Conservation (phyloP, 2,113 vertebrate species). For the Toxostoma redivivum region DNA sequence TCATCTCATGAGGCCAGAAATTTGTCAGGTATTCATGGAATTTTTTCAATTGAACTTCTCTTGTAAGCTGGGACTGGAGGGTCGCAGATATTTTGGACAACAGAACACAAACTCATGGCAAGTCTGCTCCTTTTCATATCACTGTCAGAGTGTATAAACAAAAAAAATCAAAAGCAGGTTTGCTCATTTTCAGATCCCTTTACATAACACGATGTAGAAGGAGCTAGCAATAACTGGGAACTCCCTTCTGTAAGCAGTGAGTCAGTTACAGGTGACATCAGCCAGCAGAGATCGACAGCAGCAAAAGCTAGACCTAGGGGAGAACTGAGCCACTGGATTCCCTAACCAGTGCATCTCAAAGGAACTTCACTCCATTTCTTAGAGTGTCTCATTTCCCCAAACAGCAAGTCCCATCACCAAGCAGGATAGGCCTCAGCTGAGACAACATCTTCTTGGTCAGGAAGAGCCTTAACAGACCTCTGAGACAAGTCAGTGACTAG, state of each 20-base stretch:
- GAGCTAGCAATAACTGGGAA: not conserved
- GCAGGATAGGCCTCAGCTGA: not conserved
- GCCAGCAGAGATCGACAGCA: not conserved
- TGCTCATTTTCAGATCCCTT: not conserved
- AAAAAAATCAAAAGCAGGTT: not conserved
- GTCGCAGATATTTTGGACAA: not conserved
- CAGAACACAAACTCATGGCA: not conserved
- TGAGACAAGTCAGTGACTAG: not conserved
- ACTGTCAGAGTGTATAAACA: not conserved
- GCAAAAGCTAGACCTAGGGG: not conserved
- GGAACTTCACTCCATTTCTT: not conserved
- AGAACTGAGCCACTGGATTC: not conserved
- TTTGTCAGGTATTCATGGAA: not conserved
- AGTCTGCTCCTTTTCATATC: not conserved
- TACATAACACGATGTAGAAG: fast-evolving
- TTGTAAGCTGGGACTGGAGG: not conserved
- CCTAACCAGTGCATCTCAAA: not conserved
- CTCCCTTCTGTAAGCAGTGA: not conserved
- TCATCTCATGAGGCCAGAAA: not conserved
- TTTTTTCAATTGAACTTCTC: not conserved
- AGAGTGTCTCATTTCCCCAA: not conserved
- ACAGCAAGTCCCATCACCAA: not conserved
- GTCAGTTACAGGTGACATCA: not conserved
- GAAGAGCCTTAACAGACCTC: not conserved
- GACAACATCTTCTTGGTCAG: not conserved